phyloP scores from a whole-genome alignment of 2,888 invertebrate genomes.

The Antheraea assamensis region DNA sequence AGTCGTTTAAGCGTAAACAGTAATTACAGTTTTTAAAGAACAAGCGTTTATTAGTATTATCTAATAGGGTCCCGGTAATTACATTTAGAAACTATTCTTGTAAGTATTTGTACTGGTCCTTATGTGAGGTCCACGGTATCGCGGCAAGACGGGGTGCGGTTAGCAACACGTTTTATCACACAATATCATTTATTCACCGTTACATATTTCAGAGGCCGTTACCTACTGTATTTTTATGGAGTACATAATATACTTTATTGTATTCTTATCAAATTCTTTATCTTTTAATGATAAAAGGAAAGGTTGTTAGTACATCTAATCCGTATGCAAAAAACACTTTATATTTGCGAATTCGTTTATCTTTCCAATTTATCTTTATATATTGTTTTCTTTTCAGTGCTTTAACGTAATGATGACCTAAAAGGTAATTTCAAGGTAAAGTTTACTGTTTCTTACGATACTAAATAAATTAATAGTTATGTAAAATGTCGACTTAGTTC shows the following conservation, averaged over 20 bases:
- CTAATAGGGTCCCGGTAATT: too few relatives aligned
- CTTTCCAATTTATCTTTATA: constrained; percentile 2
- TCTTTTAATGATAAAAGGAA: constrained; percentile 9
- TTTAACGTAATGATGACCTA: not conserved
- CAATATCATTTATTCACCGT: not conserved
- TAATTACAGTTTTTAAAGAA: too few relatives aligned
- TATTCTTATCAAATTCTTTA: not conserved
- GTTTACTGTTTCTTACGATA: not conserved
- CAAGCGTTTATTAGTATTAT: too few relatives aligned
- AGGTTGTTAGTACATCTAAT: constrained; percentile 1
- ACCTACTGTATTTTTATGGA: constrained; percentile 5
- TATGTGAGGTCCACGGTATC: too few relatives aligned
- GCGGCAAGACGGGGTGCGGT: not conserved
- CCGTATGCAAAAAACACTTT: not conserved
- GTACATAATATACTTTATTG: constrained; percentile 8
- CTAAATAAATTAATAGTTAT: not conserved
- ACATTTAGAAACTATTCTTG: too few relatives aligned
- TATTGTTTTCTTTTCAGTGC: not conserved
- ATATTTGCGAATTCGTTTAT: not conserved
- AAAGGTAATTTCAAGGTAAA: not conserved
- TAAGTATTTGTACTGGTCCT: too few relatives aligned
- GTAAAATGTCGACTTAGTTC: too few relatives aligned
- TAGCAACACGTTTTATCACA: not conserved
- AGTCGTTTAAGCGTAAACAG: too few relatives aligned
- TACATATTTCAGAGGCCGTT: not conserved